These are phyloP conservation scores for Ommatoiulus sabulosus DNA, from an alignment of 2,888 invertebrate species.

Conservation along the genomic window DNA sequence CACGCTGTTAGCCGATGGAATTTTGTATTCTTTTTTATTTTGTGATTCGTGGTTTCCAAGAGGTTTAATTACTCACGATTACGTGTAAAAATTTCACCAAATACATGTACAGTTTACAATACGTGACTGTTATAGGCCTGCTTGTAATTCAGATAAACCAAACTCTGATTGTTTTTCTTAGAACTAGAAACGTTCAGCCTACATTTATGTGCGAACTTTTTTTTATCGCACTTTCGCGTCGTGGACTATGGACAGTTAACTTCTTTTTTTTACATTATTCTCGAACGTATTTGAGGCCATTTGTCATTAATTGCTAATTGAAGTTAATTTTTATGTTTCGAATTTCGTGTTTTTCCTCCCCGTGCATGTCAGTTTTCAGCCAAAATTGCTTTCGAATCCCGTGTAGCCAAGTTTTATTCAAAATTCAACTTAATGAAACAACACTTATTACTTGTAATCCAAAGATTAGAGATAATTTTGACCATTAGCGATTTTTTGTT, in stretches of 20 bases:
- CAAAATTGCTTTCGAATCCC: slow-evolving; percentile 19
- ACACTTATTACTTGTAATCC: slow-evolving; percentile 48
- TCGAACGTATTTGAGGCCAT: slow-evolving; percentile 16
- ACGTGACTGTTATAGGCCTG: not conserved
- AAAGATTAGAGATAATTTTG: slow-evolving; percentile 48
- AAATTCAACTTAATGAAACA: slow-evolving; percentile 46
- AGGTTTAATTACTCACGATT: not conserved
- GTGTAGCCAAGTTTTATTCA: slow-evolving; percentile 38
- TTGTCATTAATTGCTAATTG: slow-evolving; percentile 47
- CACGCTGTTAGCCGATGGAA: not conserved
- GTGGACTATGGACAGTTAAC: slow-evolving; percentile 27
- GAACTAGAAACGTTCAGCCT: not conserved
- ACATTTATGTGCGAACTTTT: not conserved
- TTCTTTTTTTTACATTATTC: not conserved
- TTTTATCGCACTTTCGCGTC: not conserved
- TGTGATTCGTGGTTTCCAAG: not conserved
- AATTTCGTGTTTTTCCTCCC: slow-evolving; percentile 32
- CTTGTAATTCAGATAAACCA: not conserved
- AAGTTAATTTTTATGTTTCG: slow-evolving; percentile 41
- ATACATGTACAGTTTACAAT: not conserved
- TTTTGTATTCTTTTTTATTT: not conserved
- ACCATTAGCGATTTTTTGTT: slow-evolving; percentile 23
- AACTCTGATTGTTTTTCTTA: not conserved
- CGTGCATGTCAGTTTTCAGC: slow-evolving; percentile 23
- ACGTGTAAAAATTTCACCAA: not conserved